phyloP scores from a whole-genome alignment of 1,140 invertebrate species.

The Caligus rogercresseyi region DNA sequence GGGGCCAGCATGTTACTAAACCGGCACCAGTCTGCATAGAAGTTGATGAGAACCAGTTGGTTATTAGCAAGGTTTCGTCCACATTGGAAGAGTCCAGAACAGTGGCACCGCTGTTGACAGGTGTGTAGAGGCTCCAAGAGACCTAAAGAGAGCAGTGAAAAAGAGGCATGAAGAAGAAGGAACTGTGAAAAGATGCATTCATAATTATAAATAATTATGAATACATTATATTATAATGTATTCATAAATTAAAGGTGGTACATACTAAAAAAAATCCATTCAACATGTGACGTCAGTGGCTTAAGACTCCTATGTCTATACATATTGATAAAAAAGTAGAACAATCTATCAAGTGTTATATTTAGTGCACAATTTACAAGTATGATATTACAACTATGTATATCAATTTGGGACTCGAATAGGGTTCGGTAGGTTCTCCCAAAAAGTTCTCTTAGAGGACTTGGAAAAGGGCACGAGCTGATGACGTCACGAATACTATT shows the following conservation, averaged over 20 bases:
- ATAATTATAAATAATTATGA: background rate
- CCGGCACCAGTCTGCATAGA: conserved; percentile 94
- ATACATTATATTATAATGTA: background rate
- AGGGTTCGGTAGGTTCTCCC: too few species aligned
- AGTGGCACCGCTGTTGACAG: conserved; percentile 41
- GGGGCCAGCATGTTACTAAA: conserved; percentile 85
- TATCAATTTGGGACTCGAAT: too few species aligned
- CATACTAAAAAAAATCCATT: too few species aligned
- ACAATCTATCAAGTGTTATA: too few species aligned
- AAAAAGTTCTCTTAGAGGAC: too few species aligned
- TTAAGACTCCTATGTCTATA: too few species aligned
- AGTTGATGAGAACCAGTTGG: conserved; percentile 94
- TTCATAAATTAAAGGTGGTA: background rate
- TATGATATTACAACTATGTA: too few species aligned
- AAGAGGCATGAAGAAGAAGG: background rate
- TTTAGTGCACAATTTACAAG: too few species aligned
- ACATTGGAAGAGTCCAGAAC: conserved; percentile 55
- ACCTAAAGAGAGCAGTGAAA: conserved; percentile 22
- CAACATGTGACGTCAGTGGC: too few species aligned
- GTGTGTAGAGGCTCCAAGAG: conserved; percentile 26
- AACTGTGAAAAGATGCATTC: background rate
- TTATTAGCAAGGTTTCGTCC: conserved; percentile 62
- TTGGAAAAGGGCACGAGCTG: too few species aligned
- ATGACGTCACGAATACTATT: too few species aligned
- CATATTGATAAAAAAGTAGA: too few species aligned